These are phyloP conservation scores for Cotesia glomerata DNA, from an alignment of 1,140 invertebrate genomes.

Conservation along the genomic window DNA sequence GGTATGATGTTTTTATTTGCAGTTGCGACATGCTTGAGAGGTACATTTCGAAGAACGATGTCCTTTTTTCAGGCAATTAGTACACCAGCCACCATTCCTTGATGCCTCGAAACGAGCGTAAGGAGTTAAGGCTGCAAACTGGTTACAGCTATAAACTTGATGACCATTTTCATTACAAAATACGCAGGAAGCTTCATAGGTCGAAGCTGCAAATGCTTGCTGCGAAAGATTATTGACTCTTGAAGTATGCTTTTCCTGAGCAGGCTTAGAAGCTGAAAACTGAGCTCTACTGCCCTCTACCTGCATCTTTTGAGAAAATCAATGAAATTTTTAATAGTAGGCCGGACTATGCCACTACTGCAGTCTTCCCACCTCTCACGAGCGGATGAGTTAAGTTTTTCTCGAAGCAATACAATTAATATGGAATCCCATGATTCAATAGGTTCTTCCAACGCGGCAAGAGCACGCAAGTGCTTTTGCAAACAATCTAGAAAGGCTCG, in stretches of 20 bases:
- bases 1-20: neutral
- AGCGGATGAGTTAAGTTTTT: constrained; percentile 26
- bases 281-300: neutral
- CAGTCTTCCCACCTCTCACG: constrained; percentile 31
- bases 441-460: constrained; percentile 30
- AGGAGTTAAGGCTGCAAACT: neutral
- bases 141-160: neutral
- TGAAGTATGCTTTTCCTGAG: neutral
- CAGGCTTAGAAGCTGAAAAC: neutral
- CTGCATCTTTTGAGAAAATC: neutral
- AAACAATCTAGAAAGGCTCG: constrained; percentile 6
- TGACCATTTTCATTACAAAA: constrained; percentile 5
- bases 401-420: constrained; percentile 31
- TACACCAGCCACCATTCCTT: neutral
- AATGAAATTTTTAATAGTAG: neutral
- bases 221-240: neutral
- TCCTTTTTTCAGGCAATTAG: constrained; percentile 4
- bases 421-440: constrained; percentile 38
- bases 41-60: neutral
- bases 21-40: neutral
- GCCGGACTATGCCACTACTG: neutral
- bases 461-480: constrained; percentile 33
- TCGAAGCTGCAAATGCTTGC: neutral
- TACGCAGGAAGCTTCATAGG: neutral
- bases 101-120: constrained; percentile 1